Percentiles rank a stretch among this genome's conserved stretches.
phyloP scores from a whole-genome alignment of 2,113 vertebrate species.

The Pleuronectes platessa region DNA sequence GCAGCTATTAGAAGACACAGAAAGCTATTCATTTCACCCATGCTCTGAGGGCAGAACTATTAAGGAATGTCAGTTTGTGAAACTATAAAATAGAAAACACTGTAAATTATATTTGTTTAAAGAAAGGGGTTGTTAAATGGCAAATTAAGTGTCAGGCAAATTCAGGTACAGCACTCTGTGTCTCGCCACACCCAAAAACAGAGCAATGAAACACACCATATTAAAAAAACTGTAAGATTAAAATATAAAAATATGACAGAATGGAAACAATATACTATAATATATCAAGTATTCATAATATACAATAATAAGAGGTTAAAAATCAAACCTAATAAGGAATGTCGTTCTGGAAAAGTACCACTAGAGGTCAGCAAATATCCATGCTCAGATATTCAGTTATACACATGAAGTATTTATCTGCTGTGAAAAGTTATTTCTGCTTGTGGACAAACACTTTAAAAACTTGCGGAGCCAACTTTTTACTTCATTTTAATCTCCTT shows the following conservation, averaged over 20 bases:
- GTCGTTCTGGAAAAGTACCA: slow-evolving; percentile 76
- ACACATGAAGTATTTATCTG: slow-evolving; percentile 57
- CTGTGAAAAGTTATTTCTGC: slow-evolving; percentile 51
- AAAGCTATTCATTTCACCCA: slow-evolving; percentile 52
- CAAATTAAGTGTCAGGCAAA: slow-evolving; percentile 58
- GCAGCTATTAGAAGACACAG: slow-evolving; percentile 55
- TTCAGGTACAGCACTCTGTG: slow-evolving; percentile 37
- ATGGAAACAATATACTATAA: slow-evolving; percentile 56
- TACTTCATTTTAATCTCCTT: slow-evolving; percentile 12
- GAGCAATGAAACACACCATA: slow-evolving; percentile 50
- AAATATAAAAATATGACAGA: slow-evolving; percentile 64
- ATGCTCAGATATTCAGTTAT: slow-evolving; percentile 77
- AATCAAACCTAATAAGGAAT: slow-evolving; percentile 76
- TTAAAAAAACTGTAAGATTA: slow-evolving; percentile 53
- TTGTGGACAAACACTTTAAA: slow-evolving; percentile 47
- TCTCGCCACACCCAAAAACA: slow-evolving; percentile 41
- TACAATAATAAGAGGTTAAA: slow-evolving; percentile 65
- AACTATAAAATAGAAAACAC: slow-evolving; percentile 56
- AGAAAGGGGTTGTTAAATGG: slow-evolving; percentile 41
- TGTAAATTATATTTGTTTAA: slow-evolving; percentile 22
- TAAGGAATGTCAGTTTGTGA: slow-evolving; percentile 62
- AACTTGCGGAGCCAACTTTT: not conserved
- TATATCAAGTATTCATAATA: slow-evolving; percentile 69
- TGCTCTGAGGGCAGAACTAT: slow-evolving; percentile 50
- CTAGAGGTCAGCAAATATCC: slow-evolving; percentile 81